A percentile compares a stretch with the other conserved stretches of the same genome.
Evolutionary conservation across 2,888 invertebrate genomes (phyloP).

Genomic region (Drosophila quinaria): DNA sequence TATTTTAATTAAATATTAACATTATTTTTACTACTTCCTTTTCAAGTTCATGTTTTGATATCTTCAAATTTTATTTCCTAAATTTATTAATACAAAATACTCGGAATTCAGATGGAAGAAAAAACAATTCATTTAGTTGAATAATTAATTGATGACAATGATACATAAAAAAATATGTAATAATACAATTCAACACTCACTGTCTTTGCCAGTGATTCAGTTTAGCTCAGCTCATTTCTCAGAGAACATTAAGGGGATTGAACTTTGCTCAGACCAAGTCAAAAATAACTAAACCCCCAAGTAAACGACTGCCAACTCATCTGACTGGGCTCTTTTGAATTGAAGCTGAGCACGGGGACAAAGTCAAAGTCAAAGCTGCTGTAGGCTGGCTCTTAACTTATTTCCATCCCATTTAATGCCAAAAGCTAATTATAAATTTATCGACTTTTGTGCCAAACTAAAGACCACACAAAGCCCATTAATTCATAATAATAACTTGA

Average conservation of each 20-base stretch:
- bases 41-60: no score
- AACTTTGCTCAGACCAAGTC: neutral
- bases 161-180: neutral
- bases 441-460: slow-evolving; percentile 66
- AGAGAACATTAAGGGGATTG: neutral
- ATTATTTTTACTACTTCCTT: no score
- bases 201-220: neutral
- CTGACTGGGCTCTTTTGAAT: slow-evolving; percentile 6
- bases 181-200: neutral
- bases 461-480: slow-evolving; percentile 63
- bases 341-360: slow-evolving; percentile 5
- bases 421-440: slow-evolving; percentile 73
- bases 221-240: neutral
- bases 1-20: no score
- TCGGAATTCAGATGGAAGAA: no score
- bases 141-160: slow-evolving; percentile 3
- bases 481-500: slow-evolving; percentile 72
- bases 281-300: slow-evolving; percentile 3
- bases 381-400: slow-evolving; percentile 21
- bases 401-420: slow-evolving; percentile 57
- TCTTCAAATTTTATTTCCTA: no score
- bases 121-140: no score
- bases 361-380: slow-evolving; percentile 18
- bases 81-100: no score
- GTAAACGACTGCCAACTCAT: slow-evolving; percentile 2